Conservation (phyloP, 2,797 vertebrate species). For the Champsocephalus esox region DNA sequence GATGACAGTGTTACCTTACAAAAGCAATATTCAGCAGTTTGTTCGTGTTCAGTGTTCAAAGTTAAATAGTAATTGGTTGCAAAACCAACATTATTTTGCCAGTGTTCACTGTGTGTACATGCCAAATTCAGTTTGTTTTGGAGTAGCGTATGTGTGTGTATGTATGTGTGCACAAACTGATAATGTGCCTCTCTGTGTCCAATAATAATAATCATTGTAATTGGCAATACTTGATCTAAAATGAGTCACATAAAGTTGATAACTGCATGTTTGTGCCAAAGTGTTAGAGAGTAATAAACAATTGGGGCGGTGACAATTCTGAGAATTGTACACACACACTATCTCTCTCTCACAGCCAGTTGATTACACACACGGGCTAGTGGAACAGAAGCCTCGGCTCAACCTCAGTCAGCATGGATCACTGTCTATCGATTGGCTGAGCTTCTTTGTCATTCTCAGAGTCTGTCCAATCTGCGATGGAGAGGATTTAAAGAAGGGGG, state of each 20-base stretch:
- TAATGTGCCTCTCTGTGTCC: conserved; percentile 2
- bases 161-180: neutral
- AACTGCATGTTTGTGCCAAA: conserved; percentile 11
- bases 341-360: neutral
- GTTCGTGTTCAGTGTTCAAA: conserved; percentile 9
- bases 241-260: conserved; percentile 5
- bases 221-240: conserved; percentile 11
- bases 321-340: conserved; percentile 9
- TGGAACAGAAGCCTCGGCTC: conserved; percentile 28
- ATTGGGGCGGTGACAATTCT: conserved; percentile 9
- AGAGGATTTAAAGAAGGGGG: conserved; percentile 57
- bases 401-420: conserved; percentile 55
- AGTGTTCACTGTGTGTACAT: conserved; percentile 18
- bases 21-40: conserved; percentile 8
- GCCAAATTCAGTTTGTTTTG: conserved; percentile 31
- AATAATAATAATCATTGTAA: conserved; percentile 15
- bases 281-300: conserved; percentile 22
- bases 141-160: neutral
- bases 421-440: conserved; percentile 68
- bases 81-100: conserved; percentile 28
- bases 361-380: conserved; percentile 40
- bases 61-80: conserved; percentile 12
- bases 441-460: conserved; percentile 64
- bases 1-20: conserved; percentile 15
- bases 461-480: conserved; percentile 61